Evolutionary conservation across 1,140 invertebrate genomes (phyloP).

Genomic region (Melanaphis sacchari): DNA sequence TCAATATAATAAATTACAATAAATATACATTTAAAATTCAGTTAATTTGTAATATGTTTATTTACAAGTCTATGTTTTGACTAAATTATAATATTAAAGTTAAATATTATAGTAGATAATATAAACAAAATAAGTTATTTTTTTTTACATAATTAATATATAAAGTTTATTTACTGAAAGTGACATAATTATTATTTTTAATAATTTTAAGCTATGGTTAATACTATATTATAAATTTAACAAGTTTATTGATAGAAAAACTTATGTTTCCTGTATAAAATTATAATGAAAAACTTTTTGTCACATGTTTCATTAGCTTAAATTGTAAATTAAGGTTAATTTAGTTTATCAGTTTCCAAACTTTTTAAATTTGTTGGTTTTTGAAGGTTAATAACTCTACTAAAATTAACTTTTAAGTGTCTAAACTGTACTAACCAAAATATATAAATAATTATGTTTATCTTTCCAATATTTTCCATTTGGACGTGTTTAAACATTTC

Average conservation of each 20-base stretch:
- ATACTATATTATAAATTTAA: background rate
- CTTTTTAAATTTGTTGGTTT: background rate
- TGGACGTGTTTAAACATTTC: background rate
- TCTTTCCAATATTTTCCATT: background rate
- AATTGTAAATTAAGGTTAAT: background rate
- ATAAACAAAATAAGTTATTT: too few relatives aligned
- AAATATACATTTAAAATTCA: background rate
- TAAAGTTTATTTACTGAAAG: background rate
- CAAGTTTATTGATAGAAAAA: background rate
- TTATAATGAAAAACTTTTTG: background rate
- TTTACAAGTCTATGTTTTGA: background rate
- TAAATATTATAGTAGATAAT: background rate
- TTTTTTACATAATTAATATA: background rate
- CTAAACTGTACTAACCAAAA: background rate
- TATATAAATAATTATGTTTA: background rate
- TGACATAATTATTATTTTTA: background rate
- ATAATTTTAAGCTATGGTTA: background rate
- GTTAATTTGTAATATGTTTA: background rate
- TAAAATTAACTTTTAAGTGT: background rate
- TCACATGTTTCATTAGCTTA: background rate
- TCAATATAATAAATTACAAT: background rate
- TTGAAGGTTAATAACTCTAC: background rate
- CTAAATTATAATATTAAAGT: background rate
- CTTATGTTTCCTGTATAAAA: background rate
- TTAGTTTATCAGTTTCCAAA: background rate